These are phyloP conservation scores for Synergus umbraculus DNA, from an alignment of 2,888 invertebrate genomes.

Conservation along the genomic window DNA sequence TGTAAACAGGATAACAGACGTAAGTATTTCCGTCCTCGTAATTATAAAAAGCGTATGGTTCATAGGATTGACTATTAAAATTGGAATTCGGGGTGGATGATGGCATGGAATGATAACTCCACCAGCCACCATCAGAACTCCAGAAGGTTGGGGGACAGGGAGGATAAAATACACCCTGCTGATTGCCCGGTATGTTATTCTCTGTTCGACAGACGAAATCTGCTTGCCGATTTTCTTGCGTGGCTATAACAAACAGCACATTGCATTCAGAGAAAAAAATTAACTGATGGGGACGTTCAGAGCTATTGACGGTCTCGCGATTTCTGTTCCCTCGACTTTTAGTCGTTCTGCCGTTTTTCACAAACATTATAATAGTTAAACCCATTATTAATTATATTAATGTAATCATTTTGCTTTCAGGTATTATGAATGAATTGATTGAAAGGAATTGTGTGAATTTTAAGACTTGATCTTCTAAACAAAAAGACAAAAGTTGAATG, in stretches of 20 bases:
- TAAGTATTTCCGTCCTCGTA: conserved; percentile 56
- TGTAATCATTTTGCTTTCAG: too few species aligned
- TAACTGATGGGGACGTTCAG: conserved; percentile 52
- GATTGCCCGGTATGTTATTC: conserved; percentile 72
- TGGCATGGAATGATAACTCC: conserved; percentile 63
- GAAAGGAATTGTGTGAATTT: neutral
- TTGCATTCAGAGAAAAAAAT: conserved; percentile 68
- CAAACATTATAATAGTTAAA: neutral
- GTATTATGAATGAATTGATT: neutral
- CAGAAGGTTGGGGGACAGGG: conserved; percentile 63
- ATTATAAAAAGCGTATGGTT: conserved; percentile 54
- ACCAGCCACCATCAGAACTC: conserved; percentile 65
- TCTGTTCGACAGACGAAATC: conserved; percentile 71
- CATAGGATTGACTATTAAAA: conserved; percentile 48
- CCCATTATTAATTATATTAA: too few species aligned
- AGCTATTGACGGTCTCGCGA: conserved; percentile 46
- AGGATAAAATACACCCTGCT: conserved; percentile 69
- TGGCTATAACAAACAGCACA: conserved; percentile 77
- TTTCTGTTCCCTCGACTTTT: conserved; percentile 17
- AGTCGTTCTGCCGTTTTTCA: conserved; percentile 52
- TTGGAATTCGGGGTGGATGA: conserved; percentile 50
- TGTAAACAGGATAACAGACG: conserved; percentile 60
- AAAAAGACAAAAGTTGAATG: conserved; percentile 15
- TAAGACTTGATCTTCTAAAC: neutral
- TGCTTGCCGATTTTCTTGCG: conserved; percentile 73